Percentiles rank a stretch among this genome's conserved stretches.
These are phyloP conservation scores for Rhineura floridana DNA, from an alignment of 2,113 vertebrate species.

Conservation along the genomic window DNA sequence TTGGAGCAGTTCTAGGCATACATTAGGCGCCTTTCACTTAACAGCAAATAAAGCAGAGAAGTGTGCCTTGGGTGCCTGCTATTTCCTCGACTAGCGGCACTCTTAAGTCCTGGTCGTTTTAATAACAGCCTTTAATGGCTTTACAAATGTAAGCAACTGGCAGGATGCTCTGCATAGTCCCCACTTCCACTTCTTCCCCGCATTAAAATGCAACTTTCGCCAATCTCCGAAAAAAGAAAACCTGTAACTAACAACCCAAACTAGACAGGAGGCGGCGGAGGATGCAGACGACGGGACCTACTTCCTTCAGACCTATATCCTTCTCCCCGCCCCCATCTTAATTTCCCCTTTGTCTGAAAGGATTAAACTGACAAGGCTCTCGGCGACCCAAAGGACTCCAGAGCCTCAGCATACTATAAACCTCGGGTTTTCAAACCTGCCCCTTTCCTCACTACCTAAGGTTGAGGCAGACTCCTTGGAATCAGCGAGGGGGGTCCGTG, in stretches of 20 bases:
- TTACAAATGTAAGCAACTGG: background rate
- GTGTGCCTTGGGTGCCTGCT: slow-evolving; percentile 43
- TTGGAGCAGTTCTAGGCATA: slow-evolving; percentile 45
- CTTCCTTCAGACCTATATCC: slow-evolving; percentile 32
- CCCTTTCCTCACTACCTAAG: slow-evolving; percentile 44
- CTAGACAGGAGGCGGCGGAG: slow-evolving; percentile 44
- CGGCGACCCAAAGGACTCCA: background rate
- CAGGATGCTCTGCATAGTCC: background rate
- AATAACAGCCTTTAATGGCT: background rate
- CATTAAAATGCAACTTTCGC: background rate
- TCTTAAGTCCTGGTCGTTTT: background rate
- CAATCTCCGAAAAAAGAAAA: background rate
- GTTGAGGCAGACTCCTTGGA: slow-evolving; percentile 60
- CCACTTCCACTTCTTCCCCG: background rate
- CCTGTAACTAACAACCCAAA: slow-evolving; percentile 35
- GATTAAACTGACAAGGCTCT: slow-evolving; percentile 31
- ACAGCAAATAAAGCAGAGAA: slow-evolving; percentile 62
- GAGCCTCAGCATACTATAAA: slow-evolving; percentile 47
- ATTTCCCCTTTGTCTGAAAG: slow-evolving; percentile 69
- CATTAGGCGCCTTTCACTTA: slow-evolving; percentile 67
- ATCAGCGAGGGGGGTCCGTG: slow-evolving; percentile 70
- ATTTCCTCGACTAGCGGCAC: slow-evolving; percentile 9
- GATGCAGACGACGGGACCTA: background rate
- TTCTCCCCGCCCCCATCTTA: slow-evolving; percentile 1
- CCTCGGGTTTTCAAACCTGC: slow-evolving; percentile 49